Base-by-base conservation (phyloP, 2,113 vertebrate genomes). In the Microcebus tavaratra region DNA sequence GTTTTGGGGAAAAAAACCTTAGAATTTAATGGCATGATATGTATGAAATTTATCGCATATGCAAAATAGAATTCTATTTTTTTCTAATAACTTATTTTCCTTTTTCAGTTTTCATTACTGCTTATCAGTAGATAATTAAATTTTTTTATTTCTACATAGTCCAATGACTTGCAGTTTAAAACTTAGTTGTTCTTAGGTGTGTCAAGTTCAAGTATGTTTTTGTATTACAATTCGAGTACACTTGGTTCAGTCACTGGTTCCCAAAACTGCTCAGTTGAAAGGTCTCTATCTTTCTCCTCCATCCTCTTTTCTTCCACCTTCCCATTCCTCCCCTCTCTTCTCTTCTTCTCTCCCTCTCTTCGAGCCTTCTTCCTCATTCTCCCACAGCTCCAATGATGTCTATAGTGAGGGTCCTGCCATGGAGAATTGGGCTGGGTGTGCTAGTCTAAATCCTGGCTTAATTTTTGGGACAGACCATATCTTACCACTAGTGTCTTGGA, bases 51-150 rank as follows among this genome's bases (percentile, higher is more conserved):
- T 21, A 80, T 81, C 13, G 81, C 68, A 59, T 80, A 10, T 48
- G 48, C 29, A 76, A 83, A 80, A 75, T 78, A 45, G 42, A 90
- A 53, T 73, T 42, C 53, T 72, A 3, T 48, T 65, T 25, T 95
- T 84, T 70, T 63, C 21, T 23, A 87, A 42, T 87, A 88, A 79
- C 31, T n/a, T 57, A 72, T n/a, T 87, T 90, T 48, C 42, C 63
- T 57, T 8, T 53, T 61, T 68, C 45, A 61, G 21, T 79, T 8
- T 84, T 96, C 36, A 53, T 90, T 84, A 50, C 7, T 36, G 20
- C 27, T 91, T 36, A 48, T 72, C 27, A 42, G 72, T 8, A 83
- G 55, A 83, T 65, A 39, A 67, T 27, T 96, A 10, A 34, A 70
- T 5, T 11, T 53, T 34, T 68, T 95, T 53, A 88, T 67, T 85